These are phyloP conservation scores for Hirtodrosophila histrioides DNA, from an alignment of 2,888 invertebrate genomes.

Conservation along the genomic window DNA sequence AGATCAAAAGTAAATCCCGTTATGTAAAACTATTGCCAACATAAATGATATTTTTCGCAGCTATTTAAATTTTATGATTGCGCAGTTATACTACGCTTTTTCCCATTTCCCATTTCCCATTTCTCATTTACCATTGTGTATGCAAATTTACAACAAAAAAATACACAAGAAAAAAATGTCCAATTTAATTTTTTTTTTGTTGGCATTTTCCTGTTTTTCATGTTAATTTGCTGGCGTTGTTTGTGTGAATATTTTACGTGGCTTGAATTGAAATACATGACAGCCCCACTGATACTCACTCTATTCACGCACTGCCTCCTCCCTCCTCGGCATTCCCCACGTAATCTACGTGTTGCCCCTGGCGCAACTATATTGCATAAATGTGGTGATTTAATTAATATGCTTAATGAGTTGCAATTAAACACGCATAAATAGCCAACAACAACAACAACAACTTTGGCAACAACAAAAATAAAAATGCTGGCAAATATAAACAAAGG, in stretches of 20 bases:
- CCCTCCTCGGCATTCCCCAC: too few species aligned
- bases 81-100: conserved; percentile 5
- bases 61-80: conserved; percentile 26
- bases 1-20: conserved; percentile 45
- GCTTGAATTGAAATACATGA: conserved; percentile 43
- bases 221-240: conserved; percentile 57
- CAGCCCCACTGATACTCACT: conserved; percentile 5
- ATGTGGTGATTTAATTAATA: conserved; percentile 79
- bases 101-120: conserved; percentile 10
- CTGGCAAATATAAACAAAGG: conserved; percentile 61
- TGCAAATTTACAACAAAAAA: conserved; percentile 30
- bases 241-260: conserved; percentile 44
- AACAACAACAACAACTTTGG: conserved; percentile 21
- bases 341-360: background rate
- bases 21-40: conserved; percentile 33
- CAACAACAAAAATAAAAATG: conserved; percentile 28
- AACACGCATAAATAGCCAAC: conserved; percentile 59
- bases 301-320: background rate
- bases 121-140: conserved; percentile 13
- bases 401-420: conserved; percentile 80
- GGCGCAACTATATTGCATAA: conserved; percentile 62
- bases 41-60: conserved; percentile 52
- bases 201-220: conserved; percentile 34
- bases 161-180: conserved; percentile 8
- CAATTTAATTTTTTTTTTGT: conserved; percentile 16